Conservation (phyloP, 2,113 vertebrate genomes). For the Nerophis ophidion region DNA sequence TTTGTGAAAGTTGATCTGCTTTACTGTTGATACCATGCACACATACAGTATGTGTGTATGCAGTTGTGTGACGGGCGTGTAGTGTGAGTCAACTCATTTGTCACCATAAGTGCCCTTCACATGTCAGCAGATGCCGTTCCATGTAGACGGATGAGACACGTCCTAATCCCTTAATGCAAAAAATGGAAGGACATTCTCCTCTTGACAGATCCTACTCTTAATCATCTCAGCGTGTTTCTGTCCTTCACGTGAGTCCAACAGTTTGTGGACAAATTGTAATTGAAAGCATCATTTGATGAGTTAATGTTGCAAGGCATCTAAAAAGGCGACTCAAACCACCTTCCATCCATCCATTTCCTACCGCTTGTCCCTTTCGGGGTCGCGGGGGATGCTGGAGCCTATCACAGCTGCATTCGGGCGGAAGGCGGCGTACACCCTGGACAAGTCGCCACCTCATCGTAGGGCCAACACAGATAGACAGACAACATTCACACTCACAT, state of each 20-base stretch:
- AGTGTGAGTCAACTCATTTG: constrained; percentile 40
- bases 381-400: no score
- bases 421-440: no score
- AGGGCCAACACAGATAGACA: no score
- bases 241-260: constrained; percentile 17
- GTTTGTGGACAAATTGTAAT: constrained; percentile 6
- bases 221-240: constrained; percentile 25
- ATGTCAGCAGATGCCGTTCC: constrained; percentile 33
- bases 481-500: no score
- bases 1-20: neutral
- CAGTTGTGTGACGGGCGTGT: constrained; percentile 8
- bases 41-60: constrained; percentile 7
- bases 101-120: constrained; percentile 44
- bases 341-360: neutral
- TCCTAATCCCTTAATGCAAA: constrained; percentile 48
- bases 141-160: constrained; percentile 31
- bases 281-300: neutral
- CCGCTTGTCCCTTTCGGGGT: no score
- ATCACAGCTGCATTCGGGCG: no score
- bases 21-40: neutral
- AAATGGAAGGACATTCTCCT: constrained; percentile 19
- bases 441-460: no score
- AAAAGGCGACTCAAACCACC: neutral
- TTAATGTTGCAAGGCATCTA: neutral
- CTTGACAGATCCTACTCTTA: constrained; percentile 26